These are phyloP conservation scores for Eriocheir sinensis DNA, from an alignment of 1,140 invertebrate genomes.

Conservation along the genomic window DNA sequence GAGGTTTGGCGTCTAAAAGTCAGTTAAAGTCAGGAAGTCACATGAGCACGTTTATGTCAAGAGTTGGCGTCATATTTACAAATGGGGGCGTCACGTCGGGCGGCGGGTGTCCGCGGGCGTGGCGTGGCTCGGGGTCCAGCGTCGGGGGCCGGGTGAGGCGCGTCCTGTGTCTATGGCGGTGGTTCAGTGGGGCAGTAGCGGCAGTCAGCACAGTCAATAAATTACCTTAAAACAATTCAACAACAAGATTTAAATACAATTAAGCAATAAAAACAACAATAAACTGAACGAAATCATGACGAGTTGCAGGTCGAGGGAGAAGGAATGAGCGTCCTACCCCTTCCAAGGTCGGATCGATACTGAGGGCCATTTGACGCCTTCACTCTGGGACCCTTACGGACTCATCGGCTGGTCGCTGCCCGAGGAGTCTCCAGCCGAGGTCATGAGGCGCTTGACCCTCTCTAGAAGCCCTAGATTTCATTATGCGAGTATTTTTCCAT, in stretches of 20 bases:
- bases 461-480: constrained; percentile 58
- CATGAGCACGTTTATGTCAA: constrained; percentile 69
- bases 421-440: not conserved
- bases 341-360: not conserved
- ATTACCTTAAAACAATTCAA: constrained; percentile 78
- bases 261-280: constrained; percentile 49
- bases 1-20: constrained; percentile 3
- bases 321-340: not conserved
- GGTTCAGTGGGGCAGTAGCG: constrained; percentile 58
- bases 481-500: constrained; percentile 79
- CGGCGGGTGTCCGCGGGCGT: not conserved
- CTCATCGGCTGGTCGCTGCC: not conserved
- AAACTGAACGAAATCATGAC: constrained; percentile 52
- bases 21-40: constrained; percentile 69
- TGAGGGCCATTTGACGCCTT: not conserved
- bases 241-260: constrained; percentile 70
- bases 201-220: constrained; percentile 77
- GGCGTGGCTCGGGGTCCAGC: not conserved
- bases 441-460: not conserved
- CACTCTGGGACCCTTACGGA: not conserved
- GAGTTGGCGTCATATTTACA: constrained; percentile 67
- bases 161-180: constrained; percentile 74
- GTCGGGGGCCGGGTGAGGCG: not conserved
- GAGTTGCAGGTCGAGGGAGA: constrained; percentile 58
- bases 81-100: constrained; percentile 48